Base-by-base conservation (phyloP, 2,888 invertebrate species). In the Eupithecia tripunctaria region DNA sequence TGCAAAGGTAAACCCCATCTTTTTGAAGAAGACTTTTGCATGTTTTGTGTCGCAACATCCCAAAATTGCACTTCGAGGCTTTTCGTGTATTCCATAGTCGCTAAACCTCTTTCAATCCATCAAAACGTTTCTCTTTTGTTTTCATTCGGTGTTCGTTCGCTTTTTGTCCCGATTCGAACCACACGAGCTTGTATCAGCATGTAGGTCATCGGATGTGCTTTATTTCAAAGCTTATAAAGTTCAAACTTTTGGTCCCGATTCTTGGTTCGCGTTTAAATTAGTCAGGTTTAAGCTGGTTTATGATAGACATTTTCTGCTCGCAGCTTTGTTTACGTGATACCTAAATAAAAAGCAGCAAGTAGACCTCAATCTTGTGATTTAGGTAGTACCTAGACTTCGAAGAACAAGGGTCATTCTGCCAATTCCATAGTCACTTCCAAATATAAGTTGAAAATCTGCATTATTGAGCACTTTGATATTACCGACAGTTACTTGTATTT, bases 161-260 rank as follows among this genome's bases (percentile, higher is more conserved):
- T 43, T 63, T 51, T 68, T 41, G 36, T 64, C 25, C 51, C 65
- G 29, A 68, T 68, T 67, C 32, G 38, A 29, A 71, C 68, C 62
- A 71, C 14, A 29, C 6, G 18, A 15, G 73, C 80, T 79, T 77
- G 76, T 70, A 68, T 76, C 43, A 59, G 41, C 75, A 88, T 87
- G 68, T 88, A 85, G 88, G 89, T 89, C 89, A 86, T 84, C 83
- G 83, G 76, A 80, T 80, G 82, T 81, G 84, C 85, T 83, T 84
- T 82, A 88, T 63, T n/a, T 63, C 21, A n/a, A 63, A 12, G 63
- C 32, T 0, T 7, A 6, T 60, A 60, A 29, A 29, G 60, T 60
- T 60, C 29, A 60, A 60, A 60, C 29, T 18, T 60, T 27, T 60
- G 18, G 29, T 29, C 29, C 18, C 18, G 18, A 14, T 56, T 56